Conservation (phyloP, 2,888 invertebrate genomes). For the Parasteatoda lunata region DNA sequence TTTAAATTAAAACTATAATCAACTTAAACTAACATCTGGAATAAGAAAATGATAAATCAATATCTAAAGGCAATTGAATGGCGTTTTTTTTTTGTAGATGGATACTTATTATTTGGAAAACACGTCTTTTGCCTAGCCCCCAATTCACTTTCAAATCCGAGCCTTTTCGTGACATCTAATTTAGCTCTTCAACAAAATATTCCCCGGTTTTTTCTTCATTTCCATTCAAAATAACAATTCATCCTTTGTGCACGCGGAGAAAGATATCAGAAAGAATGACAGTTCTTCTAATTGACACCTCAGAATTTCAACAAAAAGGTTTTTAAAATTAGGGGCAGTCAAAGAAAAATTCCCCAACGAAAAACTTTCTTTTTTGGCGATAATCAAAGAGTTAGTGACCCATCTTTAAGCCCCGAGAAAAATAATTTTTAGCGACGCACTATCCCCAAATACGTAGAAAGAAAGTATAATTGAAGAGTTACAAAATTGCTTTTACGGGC, state of each 20-base stretch:
- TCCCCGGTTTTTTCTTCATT: neutral
- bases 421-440: constrained; percentile 13
- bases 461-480: constrained; percentile 20
- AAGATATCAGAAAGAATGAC: constrained; percentile 12
- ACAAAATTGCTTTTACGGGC: constrained; percentile 30
- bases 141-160: neutral
- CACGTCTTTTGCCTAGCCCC: neutral
- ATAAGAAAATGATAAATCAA: too few species aligned
- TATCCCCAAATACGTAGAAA: constrained; percentile 15
- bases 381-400: constrained; percentile 56
- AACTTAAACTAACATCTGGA: too few species aligned
- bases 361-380: neutral
- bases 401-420: constrained; percentile 15
- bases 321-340: neutral
- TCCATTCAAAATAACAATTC: neutral
- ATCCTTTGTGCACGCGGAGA: neutral
- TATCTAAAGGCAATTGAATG: too few species aligned
- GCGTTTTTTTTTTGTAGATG: too few species aligned
- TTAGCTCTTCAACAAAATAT: constrained; percentile 16
- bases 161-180: constrained; percentile 24
- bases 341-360: neutral
- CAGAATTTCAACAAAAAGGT: neutral
- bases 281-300: constrained; percentile 25
- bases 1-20: too few species aligned
- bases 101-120: neutral